Evolutionary conservation across 2,888 invertebrate species (phyloP).

Genomic region (Caenorhabditis wallacei): DNA sequence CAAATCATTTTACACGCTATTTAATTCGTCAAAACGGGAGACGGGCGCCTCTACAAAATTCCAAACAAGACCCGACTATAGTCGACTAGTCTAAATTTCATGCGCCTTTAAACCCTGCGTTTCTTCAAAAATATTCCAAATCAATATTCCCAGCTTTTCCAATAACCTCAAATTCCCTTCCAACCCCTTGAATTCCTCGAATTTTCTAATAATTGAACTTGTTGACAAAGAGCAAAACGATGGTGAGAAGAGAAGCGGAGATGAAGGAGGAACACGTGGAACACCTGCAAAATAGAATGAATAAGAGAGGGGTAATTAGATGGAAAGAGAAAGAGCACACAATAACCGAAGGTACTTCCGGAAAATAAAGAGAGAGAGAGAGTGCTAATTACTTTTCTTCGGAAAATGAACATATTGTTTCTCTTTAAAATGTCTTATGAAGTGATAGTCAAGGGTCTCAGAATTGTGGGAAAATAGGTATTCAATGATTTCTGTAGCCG

Average conservation of each 20-base stretch:
- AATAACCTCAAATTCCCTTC: too few species aligned
- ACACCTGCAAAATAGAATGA: slow-evolving; percentile 52
- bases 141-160: too few species aligned
- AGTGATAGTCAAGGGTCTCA: neutral
- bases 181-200: neutral
- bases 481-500: too few species aligned
- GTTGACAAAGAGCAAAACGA: slow-evolving; percentile 27
- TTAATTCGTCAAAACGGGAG: too few species aligned
- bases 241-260: slow-evolving; percentile 28
- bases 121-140: too few species aligned
- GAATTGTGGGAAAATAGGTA: slow-evolving; percentile 25
- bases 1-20: too few species aligned
- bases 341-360: slow-evolving; percentile 34
- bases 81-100: too few species aligned
- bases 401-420: slow-evolving; percentile 31
- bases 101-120: too few species aligned
- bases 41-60: too few species aligned
- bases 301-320: slow-evolving; percentile 32
- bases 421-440: too few species aligned
- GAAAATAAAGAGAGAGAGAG: too few species aligned
- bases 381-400: slow-evolving; percentile 24
- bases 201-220: slow-evolving; percentile 32
- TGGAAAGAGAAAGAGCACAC: neutral
- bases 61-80: too few species aligned
- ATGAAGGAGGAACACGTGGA: slow-evolving; percentile 55